Evolutionary conservation across 2,797 vertebrate genomes (phyloP), one percentile per base, ranked within the genome.

Genomic region (Leuciscus waleckii): DNA sequence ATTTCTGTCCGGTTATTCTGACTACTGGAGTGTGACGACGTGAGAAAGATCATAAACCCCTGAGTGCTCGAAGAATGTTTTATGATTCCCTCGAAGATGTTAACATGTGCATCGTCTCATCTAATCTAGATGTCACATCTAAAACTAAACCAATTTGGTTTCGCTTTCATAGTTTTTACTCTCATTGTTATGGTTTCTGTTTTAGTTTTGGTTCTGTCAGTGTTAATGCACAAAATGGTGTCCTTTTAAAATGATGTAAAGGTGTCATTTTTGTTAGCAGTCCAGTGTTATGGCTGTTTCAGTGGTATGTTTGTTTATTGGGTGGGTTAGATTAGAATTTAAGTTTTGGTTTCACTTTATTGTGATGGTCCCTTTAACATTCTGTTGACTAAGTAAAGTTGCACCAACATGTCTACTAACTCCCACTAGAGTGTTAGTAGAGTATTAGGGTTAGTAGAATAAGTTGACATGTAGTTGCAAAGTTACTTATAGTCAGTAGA

Each of bases 31-130:
- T 67, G 41, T 79, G 26, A 9, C 9, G 23, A 46, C 1, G 1
- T 7, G 54, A 78, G 75, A 10, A 41, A 71, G 69, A 46, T 71
- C 69, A 41, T 71, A 71, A 61, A 11, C 54, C 56, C 56, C n/a
- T 19, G 23, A 41, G 54, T 6, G n/a, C 37, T 61, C 4, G 1
- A 61, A 39, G 16, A 78, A 61, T 37, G 16, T 29, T 78, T 61
- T 26, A 61, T 1, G 0, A n/a, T 56, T 77, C 29, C 29, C 5
- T 75, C 6, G 17, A 54, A 54, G 49, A 1, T 51, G 17, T 32
- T 32, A 11, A 26, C 26, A 2, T 17, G 8, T 49, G 7, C 19
- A 19, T 41, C 16, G 16, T 29, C n/a, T 9, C 41, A 43, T 43
- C 2, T 43, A 43, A 43, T 35, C 35, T 35, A 35, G 35, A 35